phyloP scores from a whole-genome alignment of 2,888 invertebrate genomes.

The Luperina nickerlii region DNA sequence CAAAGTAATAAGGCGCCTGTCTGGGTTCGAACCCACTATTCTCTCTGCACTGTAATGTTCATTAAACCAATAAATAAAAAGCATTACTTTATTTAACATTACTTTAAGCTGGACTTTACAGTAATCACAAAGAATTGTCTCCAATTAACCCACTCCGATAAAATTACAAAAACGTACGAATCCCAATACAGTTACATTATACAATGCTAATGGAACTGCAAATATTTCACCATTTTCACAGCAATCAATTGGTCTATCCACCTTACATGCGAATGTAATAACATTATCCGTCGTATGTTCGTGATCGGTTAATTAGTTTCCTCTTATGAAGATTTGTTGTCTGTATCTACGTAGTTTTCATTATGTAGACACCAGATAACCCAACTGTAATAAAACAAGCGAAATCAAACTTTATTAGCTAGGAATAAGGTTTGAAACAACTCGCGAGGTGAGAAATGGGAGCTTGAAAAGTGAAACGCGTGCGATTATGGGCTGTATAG shows the following conservation, averaged over 20 bases:
- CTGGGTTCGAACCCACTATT: not conserved
- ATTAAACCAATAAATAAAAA: not conserved
- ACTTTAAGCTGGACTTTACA: not conserved
- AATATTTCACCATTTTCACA: constrained; percentile 49
- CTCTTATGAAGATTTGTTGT: constrained; percentile 79
- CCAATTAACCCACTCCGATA: constrained; percentile 23
- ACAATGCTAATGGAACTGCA: constrained; percentile 39
- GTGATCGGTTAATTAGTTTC: constrained; percentile 82
- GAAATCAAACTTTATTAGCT: constrained; percentile 38
- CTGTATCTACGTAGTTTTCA: constrained; percentile 55
- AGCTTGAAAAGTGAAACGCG: not conserved
- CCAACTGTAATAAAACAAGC: constrained; percentile 3
- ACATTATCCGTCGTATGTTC: constrained; percentile 77
- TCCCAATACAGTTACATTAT: constrained; percentile 32
- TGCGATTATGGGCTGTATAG: constrained; percentile 25
- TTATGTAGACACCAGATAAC: constrained; percentile 49
- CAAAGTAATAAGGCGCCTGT: too few species aligned
- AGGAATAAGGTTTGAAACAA: constrained; percentile 17
- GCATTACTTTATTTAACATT: not conserved
- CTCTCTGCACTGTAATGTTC: not conserved
- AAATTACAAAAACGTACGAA: constrained; percentile 24
- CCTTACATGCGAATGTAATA: constrained; percentile 72
- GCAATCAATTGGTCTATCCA: constrained; percentile 49
- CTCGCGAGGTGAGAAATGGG: not conserved
- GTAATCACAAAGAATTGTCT: constrained; percentile 37